phyloP scores from a whole-genome alignment of 2,888 invertebrate species.

The Clitarchus hookeri region DNA sequence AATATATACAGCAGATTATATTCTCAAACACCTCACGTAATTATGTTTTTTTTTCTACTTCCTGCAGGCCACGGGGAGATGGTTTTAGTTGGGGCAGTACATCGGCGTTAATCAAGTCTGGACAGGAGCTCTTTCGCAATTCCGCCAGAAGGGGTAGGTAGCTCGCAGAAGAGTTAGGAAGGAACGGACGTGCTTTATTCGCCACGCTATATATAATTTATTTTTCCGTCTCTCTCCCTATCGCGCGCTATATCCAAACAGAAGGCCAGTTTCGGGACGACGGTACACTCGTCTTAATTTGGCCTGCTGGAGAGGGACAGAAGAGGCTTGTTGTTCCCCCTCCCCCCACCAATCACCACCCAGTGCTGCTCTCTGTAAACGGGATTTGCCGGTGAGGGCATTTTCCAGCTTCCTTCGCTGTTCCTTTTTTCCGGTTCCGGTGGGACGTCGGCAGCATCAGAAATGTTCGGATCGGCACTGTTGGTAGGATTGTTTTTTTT shows the following conservation, averaged over 20 bases:
- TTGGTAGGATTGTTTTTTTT: not conserved
- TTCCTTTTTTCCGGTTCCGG: not conserved
- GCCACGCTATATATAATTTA: no score
- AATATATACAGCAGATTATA: not conserved
- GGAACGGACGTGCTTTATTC: no score
- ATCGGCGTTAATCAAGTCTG: not conserved
- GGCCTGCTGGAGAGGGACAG: constrained; percentile 1
- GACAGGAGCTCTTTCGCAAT: not conserved
- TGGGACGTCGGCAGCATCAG: not conserved
- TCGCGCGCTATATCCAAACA: not conserved
- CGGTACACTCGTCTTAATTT: constrained; percentile 2
- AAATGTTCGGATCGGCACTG: not conserved
- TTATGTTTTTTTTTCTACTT: not conserved
- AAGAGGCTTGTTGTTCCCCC: not conserved
- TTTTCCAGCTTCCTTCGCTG: not conserved
- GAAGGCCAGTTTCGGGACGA: not conserved
- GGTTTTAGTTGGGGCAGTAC: not conserved
- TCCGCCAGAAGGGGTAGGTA: no score
- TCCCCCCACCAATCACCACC: no score
- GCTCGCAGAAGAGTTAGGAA: no score
- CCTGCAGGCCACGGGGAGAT: not conserved
- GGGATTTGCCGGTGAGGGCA: not conserved
- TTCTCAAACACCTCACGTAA: not conserved
- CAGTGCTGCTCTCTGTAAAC: not conserved
- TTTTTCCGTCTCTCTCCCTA: not conserved